A percentile compares a stretch with the other conserved stretches of the same genome.
These are phyloP conservation scores for Aspiorhynchus laticeps DNA, from an alignment of 2,113 vertebrate species.

Conservation along the genomic window DNA sequence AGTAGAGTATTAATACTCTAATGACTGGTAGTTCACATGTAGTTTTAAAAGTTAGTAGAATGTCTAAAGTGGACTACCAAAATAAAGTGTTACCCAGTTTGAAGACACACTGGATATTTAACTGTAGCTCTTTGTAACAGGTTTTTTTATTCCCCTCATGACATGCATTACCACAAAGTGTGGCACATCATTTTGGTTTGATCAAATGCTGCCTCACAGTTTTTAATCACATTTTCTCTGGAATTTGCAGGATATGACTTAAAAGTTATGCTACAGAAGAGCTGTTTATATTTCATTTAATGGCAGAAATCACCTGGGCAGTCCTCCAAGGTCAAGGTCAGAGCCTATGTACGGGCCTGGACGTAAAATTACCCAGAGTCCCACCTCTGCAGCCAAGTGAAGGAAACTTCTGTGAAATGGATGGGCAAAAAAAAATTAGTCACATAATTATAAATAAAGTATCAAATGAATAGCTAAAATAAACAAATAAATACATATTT, in stretches of 20 bases:
- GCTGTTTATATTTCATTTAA: not conserved
- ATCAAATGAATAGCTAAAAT: not conserved
- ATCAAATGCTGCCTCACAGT: not conserved
- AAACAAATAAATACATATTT: not conserved
- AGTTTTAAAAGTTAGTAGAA: too few species aligned
- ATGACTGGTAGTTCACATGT: too few species aligned
- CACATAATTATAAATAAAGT: not conserved
- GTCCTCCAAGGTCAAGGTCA: slow-evolving; percentile 87
- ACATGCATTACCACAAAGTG: not conserved
- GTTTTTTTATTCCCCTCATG: not conserved
- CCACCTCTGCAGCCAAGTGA: slow-evolving; percentile 81
- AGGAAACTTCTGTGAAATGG: slow-evolving; percentile 81
- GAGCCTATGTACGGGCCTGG: slow-evolving; percentile 92
- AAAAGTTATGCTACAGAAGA: not conserved
- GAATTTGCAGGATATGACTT: not conserved
- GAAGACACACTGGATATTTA: not conserved
- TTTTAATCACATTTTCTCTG: slow-evolving; percentile 35
- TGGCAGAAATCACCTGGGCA: slow-evolving; percentile 81
- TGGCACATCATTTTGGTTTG: not conserved
- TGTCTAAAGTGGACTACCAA: too few species aligned
- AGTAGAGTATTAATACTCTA: too few species aligned
- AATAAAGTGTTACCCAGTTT: too few species aligned
- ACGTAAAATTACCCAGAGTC: slow-evolving; percentile 90
- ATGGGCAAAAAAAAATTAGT: not conserved
- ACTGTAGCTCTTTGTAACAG: not conserved